Evolutionary conservation across 64 coral and sea anemone species (phyloP), one percentile per base, ranked within the genome.

Genomic region (Stichodactyla mertensii): DNA sequence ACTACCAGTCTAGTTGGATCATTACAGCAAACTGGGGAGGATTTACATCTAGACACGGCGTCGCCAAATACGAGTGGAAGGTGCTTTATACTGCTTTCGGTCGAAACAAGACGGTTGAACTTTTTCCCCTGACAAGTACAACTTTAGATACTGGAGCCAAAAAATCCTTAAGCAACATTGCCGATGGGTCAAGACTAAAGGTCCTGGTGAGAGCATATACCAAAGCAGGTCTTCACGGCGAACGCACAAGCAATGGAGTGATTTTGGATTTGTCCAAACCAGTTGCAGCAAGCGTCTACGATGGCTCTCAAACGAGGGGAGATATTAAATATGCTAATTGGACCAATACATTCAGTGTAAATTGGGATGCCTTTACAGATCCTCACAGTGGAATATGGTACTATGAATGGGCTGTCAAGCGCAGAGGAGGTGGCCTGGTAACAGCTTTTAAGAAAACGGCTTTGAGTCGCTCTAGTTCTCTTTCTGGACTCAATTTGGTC

Each of bases 301-400:
- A 96, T 82, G 94, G 94, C 2, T 61, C 86, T 52, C 28, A 52
- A 80, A 27, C 61, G 13, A 80, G 94, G 16, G 79, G 52, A 6
- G 91, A 93, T 56, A 12, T 83, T 2, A 86, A 85, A 64, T 93
- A 83, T 28, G 95, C 86, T 10, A 92, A 94, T 61, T 98, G 95
- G 95, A 92, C 89, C 5, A 98, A 80, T 19, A 92, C 89, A 4
- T 94, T 94, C 66, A 88, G 54, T 6, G 92, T 85, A 10, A 89
- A 87, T 52, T 98, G 95, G 95, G 61, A 83, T 4, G 54, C 22
- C 61, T 94, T 98, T 60, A 94, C 70, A 14, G 95, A 98, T 77
- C 57, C 86, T 57, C 96, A 98, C 70, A 90, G 89, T 36, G 92
- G 86, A 9, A 92, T 98, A 0, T 84, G 80, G 20, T 82, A 87